These are phyloP conservation scores for Crepidodera aurea DNA, from an alignment of 2,888 invertebrate genomes.

Conservation along the genomic window DNA sequence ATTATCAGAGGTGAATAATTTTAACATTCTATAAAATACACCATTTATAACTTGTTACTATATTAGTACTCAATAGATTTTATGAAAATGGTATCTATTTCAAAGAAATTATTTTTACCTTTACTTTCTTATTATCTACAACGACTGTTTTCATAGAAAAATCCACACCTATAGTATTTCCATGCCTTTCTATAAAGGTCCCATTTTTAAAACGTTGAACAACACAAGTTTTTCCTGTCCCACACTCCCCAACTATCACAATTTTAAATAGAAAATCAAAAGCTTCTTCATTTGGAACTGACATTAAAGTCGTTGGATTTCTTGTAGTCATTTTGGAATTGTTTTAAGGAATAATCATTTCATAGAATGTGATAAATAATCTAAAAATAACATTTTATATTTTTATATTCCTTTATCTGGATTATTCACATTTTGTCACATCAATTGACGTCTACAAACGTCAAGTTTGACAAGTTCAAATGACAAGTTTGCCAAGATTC, in stretches of 20 bases:
- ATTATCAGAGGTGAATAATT: no score
- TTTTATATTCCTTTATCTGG: conserved; percentile 10
- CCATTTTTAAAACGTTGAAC: conserved; percentile 96
- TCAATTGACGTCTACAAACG: background rate
- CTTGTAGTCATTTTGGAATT: conserved; percentile 70
- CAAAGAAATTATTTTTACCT: conserved; percentile 71
- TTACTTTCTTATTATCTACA: conserved; percentile 93
- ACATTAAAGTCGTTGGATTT: conserved; percentile 80
- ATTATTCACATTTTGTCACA: conserved; percentile 4
- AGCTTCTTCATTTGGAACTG: conserved; percentile 76
- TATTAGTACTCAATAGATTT: no score
- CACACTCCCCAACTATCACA: conserved; percentile 91
- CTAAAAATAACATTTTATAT: conserved; percentile 25
- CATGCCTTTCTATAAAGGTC: conserved; percentile 93
- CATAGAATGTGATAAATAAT: conserved; percentile 11
- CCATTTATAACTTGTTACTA: no score
- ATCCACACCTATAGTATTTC: conserved; percentile 97
- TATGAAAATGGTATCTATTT: no score
- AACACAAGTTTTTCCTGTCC: conserved; percentile 92
- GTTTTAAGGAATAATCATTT: conserved; percentile 15
- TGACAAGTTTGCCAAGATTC: no score
- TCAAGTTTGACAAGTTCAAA: no score
- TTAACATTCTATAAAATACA: no score
- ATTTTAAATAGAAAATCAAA: conserved; percentile 97
- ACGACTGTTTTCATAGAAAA: conserved; percentile 98